Base-by-base conservation (phyloP, 2,888 invertebrate species). In the Diaprepes abbreviatus region DNA sequence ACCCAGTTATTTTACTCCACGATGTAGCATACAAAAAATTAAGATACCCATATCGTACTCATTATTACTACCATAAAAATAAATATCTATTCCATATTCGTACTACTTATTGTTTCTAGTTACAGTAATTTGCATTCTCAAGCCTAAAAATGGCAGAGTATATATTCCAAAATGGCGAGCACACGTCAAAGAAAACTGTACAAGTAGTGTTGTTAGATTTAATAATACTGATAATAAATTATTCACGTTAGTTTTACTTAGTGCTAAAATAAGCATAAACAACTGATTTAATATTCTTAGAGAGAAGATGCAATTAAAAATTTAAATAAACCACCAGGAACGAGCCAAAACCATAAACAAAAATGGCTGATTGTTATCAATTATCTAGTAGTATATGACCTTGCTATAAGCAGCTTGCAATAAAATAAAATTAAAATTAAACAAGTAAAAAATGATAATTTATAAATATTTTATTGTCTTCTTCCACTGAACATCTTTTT, bases 121-220 rank as follows among this genome's bases (percentile, higher is more conserved):
- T 19, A 17, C 40, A 7, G 19, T 43, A 43, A 43, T 43, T 43
- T 1, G 9, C 40, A 43, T 43, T 43, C 40, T 9, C n/a, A 2
- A 4, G 10, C 7, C 40, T 7, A 43, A 43, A 9, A 43, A 10
- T 10, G 40, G 19, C 40, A 0, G 17, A 17, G 7, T 3, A 19
- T 5, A 9, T 17, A 10, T 19, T 43, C 19, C 7, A 43, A 43
- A 9, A 43, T 43, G 40, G 40, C 19, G 7, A 19, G 14, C 17
- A 2, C 19, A 19, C 40, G 40, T 43, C 40, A 43, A 43, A 43
- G 2, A 9, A 17, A 43, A 43, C 40, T 43, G 40, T 43, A 43
- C 19, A 43, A 43, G 40, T 43, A 19, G 40, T 43, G 40, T 43
- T 3, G 17, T 19, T 43, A 43, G 19, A 43, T 43, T 19, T 19